Percentiles rank a stretch among this genome's conserved stretches.
Conservation (phyloP, 2,797 vertebrate genomes). For the Gymnothorax reevesii region DNA sequence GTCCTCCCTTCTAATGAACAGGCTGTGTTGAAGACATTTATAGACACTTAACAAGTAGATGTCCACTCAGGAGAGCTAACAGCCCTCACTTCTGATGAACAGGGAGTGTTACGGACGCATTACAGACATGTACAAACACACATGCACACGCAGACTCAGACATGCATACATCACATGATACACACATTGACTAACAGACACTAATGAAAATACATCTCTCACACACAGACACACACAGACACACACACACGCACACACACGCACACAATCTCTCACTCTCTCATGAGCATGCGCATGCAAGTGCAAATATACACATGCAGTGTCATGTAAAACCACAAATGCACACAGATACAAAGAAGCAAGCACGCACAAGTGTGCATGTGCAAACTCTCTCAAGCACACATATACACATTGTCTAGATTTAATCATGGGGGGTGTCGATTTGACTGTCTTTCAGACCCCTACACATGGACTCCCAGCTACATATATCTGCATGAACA, state of each 20-base stretch:
- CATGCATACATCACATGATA: constrained; percentile 31
- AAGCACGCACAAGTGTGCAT: not conserved
- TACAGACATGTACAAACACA: constrained; percentile 14
- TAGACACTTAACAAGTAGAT: too few species aligned
- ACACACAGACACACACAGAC: constrained; percentile 34
- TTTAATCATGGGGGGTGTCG: too few species aligned
- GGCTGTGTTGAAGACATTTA: too few species aligned
- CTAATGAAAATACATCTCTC: not conserved
- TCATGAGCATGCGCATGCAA: constrained; percentile 34
- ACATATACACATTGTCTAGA: not conserved
- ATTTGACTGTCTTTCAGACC: too few species aligned
- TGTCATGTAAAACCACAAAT: constrained; percentile 14
- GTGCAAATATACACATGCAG: constrained; percentile 19
- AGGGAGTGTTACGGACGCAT: not conserved
- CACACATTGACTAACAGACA: not conserved
- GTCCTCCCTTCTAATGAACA: too few species aligned
- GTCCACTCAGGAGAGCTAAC: too few species aligned
- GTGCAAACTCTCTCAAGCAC: not conserved
- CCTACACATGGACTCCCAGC: too few species aligned
- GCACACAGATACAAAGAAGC: not conserved
- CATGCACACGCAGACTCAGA: constrained; percentile 26
- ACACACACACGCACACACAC: constrained; percentile 44
- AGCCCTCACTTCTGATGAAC: constrained; percentile 9
- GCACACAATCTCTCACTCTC: constrained; percentile 43
- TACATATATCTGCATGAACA: not conserved